Base-by-base conservation (phyloP, 2,797 vertebrate species). In the Arnoldichthys spilopterus region DNA sequence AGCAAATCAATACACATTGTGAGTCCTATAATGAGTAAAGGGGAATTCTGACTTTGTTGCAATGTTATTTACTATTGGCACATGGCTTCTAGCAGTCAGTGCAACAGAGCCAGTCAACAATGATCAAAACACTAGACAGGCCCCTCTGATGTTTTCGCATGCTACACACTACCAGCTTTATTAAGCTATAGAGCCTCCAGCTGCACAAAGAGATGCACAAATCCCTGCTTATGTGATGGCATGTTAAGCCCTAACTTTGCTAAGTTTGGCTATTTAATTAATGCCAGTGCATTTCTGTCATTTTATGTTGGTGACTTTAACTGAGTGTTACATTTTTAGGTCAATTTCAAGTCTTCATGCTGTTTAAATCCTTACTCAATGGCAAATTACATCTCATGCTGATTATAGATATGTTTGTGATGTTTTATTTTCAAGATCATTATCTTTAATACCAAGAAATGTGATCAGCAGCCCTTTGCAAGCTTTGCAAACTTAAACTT, bases 121-220 rank as follows among this genome's bases (percentile, higher is more conserved):
- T 53, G 49, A 71, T 54, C 68, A 54, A 71, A 71, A 32, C 49
- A 71, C 54, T 53, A 71, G 28, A 71, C 68, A 53, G 28, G 68
- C 28, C 30, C 28, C 45, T 54, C 28, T 49, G 66, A 49, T 51
- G 43, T 49, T 69, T 69, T 49, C 66, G 51, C 66, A 49, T 49
- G 24, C 16, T 28, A 49, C 43, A 13, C 45, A 49, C 24, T 51
- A 51, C 30, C 30, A 30, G 45, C 45, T 22, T 49, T 28, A 51
- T 69, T 51, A 69, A 69, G 45, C 45, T 30, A 28, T 45, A 20
- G 16, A 69, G 45, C 24, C 66, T 24, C 66, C 32, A 45, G 66
- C 66, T 68, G 66, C 66, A n/a, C n/a, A 49, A 24, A 47, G 43
- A 28, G 43, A 68, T 16, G 16, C 24, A 45, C 45, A 30, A 47